Base-by-base conservation (phyloP, 2,113 vertebrate species). In the Columbina picui region DNA sequence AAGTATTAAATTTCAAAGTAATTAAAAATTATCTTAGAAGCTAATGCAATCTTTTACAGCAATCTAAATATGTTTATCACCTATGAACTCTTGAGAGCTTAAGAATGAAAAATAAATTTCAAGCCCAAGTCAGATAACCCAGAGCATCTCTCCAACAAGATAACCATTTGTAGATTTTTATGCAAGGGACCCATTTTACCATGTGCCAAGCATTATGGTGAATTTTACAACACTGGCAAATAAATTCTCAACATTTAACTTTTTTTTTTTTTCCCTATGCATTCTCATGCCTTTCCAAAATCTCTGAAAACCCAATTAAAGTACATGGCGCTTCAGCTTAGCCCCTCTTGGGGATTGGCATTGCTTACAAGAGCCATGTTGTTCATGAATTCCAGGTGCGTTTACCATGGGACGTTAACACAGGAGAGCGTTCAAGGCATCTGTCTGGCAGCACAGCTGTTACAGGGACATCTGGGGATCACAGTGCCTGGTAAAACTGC, bases 361-460 rank as follows among this genome's bases (percentile, higher is more conserved):
- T 0, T 18, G 22, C 56, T 43, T 21, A 60, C 14, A 70, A 56
- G 19, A 87, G 53, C 41, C 32, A 75, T 4, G 41, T n/a, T 4
- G 41, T n/a, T 43, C n/a, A 50, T 2, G 10, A 39, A n/a, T 3
- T 20, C 68, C 52, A 27, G 19, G 39, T 5, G 30, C 30, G 3
- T 10, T 60, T n/a, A 23, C 43, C 11, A 9, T 0, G 3, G 11
- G n/a, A 52, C 14, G 14, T 16, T 16, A 43, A 69, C 0, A 1
- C n/a, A 71, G 21, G 7, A 57, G 18, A 32, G 29, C 1, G 14
- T 2, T 56, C 61, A 23, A 49, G 3, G 21, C 64, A 45, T 0
- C 23, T 2, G 1, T 23, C 21, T 12, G 22, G 23, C 76, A 73
- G n/a, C 4, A 1, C 20, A 57, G 26, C 27, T 18, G 25, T 10